Conservation (phyloP, 2,888 invertebrate genomes). For the Epistrophella euchroma region DNA sequence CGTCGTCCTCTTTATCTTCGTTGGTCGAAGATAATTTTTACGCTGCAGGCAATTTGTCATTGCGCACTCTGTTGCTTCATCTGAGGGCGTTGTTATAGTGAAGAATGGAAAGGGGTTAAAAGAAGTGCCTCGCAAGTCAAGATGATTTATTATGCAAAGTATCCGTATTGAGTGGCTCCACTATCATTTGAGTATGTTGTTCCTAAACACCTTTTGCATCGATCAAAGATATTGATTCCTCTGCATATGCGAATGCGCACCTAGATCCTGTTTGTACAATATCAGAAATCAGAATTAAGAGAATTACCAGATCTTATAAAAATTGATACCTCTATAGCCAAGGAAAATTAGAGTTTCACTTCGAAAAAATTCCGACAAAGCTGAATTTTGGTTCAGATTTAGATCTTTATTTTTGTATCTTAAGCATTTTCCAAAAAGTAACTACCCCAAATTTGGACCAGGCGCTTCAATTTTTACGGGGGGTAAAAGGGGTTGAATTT, state of each 20-base stretch:
- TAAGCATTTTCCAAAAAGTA: no score
- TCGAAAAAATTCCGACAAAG: no score
- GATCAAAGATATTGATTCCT: constrained; percentile 58
- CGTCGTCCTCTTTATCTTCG: constrained; percentile 33
- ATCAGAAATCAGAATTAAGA: background rate
- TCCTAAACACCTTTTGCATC: constrained; percentile 64
- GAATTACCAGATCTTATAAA: background rate
- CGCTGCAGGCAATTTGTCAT: constrained; percentile 73
- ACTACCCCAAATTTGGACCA: no score
- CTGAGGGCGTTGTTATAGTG: constrained; percentile 37
- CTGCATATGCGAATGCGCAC: background rate
- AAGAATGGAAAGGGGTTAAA: background rate
- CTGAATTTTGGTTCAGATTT: no score
- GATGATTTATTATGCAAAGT: constrained; percentile 66
- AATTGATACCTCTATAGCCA: background rate
- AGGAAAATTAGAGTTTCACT: no score
- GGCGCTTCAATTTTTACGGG: no score
- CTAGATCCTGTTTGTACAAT: constrained; percentile 44
- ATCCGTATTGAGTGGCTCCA: constrained; percentile 48
- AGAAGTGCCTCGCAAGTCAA: no score
- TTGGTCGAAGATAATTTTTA: constrained; percentile 61
- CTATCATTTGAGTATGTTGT: constrained; percentile 60
- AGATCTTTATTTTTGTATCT: no score
- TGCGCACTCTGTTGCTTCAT: constrained; percentile 39
- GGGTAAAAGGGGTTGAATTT: no score